Percentiles rank a stretch among this genome's conserved stretches.
Conservation (phyloP, 2,888 invertebrate genomes). For the Matsumyia berberina region DNA sequence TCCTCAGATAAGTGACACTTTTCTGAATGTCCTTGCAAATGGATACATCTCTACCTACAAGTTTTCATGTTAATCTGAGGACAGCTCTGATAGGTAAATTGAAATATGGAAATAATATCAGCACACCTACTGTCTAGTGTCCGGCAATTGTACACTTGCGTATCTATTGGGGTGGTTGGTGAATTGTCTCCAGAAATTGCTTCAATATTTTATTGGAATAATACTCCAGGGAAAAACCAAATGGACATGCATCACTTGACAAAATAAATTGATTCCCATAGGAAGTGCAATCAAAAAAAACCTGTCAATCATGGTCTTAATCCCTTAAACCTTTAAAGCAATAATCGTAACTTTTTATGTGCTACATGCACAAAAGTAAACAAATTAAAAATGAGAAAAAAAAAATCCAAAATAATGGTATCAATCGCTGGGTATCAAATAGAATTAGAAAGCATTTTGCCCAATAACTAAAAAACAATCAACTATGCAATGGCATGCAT, state of each 20-base stretch:
- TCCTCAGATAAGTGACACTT: too few relatives aligned
- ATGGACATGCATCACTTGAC: neutral
- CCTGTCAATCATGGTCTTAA: too few relatives aligned
- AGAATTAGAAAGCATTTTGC: neutral
- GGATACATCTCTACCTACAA: too few relatives aligned
- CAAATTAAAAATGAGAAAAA: conserved; percentile 7
- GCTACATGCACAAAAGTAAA: neutral
- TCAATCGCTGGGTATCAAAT: neutral
- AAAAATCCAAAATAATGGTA: neutral
- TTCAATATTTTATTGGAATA: neutral
- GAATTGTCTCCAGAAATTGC: neutral
- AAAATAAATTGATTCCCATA: neutral
- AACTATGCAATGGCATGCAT: conserved; percentile 12
- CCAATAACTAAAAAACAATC: neutral
- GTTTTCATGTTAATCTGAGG: conserved; percentile 28
- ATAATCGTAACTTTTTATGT: too few relatives aligned
- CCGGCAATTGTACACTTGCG: neutral
- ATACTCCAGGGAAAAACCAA: neutral
- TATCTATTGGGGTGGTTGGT: neutral
- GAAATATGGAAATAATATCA: conserved; percentile 35
- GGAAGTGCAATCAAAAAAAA: too few relatives aligned
- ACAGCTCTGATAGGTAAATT: conserved; percentile 30
- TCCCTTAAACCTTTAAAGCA: too few relatives aligned
- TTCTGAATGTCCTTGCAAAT: too few relatives aligned
- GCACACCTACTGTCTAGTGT: conserved; percentile 9